Evolutionary conservation across 2,113 vertebrate genomes (phyloP).

Genomic region (Etia nguti): DNA sequence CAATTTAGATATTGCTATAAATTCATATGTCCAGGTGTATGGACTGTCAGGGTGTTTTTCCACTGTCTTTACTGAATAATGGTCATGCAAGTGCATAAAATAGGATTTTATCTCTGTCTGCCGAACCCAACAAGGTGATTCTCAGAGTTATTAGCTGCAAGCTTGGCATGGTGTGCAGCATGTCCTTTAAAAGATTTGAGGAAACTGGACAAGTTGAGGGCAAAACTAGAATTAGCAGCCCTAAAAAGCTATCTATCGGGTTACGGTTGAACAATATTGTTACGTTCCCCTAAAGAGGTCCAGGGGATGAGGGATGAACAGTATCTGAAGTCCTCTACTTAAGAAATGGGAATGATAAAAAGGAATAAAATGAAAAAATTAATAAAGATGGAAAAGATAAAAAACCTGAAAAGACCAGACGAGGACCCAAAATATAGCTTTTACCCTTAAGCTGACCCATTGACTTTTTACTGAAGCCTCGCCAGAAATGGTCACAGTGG

Average conservation of each 20-base stretch:
- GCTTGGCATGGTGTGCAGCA: background rate
- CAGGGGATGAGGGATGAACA: too few species aligned
- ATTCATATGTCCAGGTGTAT: background rate
- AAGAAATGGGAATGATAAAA: background rate
- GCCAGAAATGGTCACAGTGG: background rate
- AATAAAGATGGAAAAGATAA: background rate
- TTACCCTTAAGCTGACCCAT: background rate
- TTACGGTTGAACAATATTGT: too few species aligned
- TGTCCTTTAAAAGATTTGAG: background rate
- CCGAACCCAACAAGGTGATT: background rate
- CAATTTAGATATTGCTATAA: background rate
- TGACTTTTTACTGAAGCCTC: background rate
- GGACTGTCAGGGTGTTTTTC: background rate
- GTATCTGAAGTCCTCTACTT: background rate
- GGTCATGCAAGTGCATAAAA: background rate
- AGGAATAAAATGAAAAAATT: accelerated
- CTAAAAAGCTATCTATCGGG: background rate
- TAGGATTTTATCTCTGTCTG: background rate
- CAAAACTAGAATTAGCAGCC: background rate
- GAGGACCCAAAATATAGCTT: background rate
- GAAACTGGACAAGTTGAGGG: background rate
- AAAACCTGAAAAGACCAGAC: background rate
- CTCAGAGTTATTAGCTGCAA: background rate
- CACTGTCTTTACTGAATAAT: background rate
- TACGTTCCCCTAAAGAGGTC: too few species aligned